These are phyloP conservation scores for Tenrec ecaudatus DNA, from an alignment of 2,113 vertebrate species.

Conservation along the genomic window DNA sequence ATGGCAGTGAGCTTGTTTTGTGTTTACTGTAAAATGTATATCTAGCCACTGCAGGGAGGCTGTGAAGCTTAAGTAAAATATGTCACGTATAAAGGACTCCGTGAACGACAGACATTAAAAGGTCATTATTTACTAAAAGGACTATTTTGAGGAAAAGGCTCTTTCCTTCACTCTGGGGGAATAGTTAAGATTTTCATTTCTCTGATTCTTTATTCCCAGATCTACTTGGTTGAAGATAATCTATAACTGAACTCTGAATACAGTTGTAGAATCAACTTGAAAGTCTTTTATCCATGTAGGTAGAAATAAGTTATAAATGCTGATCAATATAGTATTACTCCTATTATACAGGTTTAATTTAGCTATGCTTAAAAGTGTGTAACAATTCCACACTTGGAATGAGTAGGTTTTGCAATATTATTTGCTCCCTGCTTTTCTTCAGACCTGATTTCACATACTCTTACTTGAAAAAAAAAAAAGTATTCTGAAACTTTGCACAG, in stretches of 20 bases:
- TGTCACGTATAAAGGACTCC: not conserved
- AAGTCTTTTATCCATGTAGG: slow-evolving; percentile 23
- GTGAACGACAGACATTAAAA: not conserved
- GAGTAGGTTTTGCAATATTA: slow-evolving; percentile 1
- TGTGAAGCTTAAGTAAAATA: not conserved
- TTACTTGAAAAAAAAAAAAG: slow-evolving; percentile 13
- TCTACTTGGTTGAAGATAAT: not conserved
- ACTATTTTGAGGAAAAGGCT: not conserved
- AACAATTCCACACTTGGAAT: not conserved
- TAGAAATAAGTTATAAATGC: slow-evolving; percentile 43
- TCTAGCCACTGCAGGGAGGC: not conserved
- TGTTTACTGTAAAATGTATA: not conserved
- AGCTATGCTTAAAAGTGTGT: slow-evolving; percentile 1
- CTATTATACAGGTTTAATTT: not conserved
- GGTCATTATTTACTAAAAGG: not conserved
- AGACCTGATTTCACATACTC: not conserved
- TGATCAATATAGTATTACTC: not conserved
- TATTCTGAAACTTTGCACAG: not conserved
- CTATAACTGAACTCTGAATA: not conserved
- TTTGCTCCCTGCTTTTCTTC: slow-evolving; percentile 42
- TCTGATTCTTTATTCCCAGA: not conserved
- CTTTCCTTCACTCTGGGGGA: not conserved
- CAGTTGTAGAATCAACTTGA: slow-evolving; percentile 17
- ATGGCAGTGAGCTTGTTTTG: no score
- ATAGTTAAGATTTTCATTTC: not conserved